These are phyloP conservation scores for Trogon melanurus DNA, from an alignment of 2,113 vertebrate species.

Conservation along the genomic window DNA sequence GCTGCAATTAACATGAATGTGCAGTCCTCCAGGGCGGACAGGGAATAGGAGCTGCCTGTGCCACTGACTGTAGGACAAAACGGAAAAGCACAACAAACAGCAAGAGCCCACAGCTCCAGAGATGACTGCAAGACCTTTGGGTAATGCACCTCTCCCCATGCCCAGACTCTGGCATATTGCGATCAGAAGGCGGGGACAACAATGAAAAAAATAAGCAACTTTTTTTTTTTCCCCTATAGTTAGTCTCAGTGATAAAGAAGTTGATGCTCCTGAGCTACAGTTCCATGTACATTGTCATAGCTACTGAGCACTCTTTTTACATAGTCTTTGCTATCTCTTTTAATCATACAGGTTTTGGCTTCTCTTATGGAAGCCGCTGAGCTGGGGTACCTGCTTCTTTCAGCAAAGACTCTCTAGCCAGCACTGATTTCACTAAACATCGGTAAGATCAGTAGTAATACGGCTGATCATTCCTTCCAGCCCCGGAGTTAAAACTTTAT, in stretches of 20 bases:
- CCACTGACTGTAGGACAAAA: background rate
- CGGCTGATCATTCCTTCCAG: background rate
- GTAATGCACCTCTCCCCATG: background rate
- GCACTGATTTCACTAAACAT: background rate
- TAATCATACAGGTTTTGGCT: slow-evolving; percentile 32
- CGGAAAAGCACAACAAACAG: background rate
- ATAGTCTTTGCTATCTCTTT: background rate
- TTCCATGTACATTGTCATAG: background rate
- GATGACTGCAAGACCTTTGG: background rate
- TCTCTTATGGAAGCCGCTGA: background rate
- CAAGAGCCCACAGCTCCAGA: background rate
- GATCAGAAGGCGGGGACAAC: background rate
- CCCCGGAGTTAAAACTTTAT: background rate
- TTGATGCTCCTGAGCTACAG: background rate
- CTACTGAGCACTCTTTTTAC: background rate
- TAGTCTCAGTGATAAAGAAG: background rate
- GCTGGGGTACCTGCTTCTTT: background rate
- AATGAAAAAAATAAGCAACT: background rate
- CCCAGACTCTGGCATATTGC: background rate
- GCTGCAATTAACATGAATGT: background rate
- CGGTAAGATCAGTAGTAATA: background rate
- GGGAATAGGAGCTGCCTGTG: background rate
- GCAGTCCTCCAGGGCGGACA: background rate
- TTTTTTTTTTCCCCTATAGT: background rate
- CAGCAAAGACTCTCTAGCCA: background rate